Base-by-base conservation (phyloP, 2,888 invertebrate genomes). In the Stictocephala bisonia region DNA sequence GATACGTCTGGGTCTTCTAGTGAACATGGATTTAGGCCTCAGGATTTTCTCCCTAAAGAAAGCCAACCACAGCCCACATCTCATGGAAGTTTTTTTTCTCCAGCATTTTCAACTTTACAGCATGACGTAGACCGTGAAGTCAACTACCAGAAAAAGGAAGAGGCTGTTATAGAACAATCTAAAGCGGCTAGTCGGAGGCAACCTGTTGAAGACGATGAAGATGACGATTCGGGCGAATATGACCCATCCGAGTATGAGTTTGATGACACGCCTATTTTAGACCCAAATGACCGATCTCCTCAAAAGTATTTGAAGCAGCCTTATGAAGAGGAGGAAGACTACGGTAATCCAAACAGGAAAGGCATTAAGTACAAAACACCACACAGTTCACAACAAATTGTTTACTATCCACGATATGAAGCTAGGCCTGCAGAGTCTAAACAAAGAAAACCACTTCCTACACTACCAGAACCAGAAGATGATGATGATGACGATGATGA, bases 201-300 rank as follows among this genome's bases (percentile, higher is more conserved):
- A 26, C 64, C 50, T 48, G 35, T 31, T 6, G 67, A 72, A 48
- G 60, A 50, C 26, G 73, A 69, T 13, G 41, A 68, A 4, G 72
- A 66, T 13, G 72, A 72, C 13, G 76, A 73, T 20, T 48, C 56
- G 4, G 74, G 73, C 22, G 73, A 67, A 2, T 64, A 41, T 1
- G 66, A 31, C 53, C 18, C 29, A 18, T 13, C 35, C n/a, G 67
- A 53, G 9, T 60, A 41, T 7, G 58, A 70, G 13, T 35, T 50
- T 29, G 53, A 35, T n/a, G 50, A 51, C 22, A 51, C 24, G 1
- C 13, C 6, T 3, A 1, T 22, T n/a, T n/a, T n/a, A n/a, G n/a
- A n/a, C n/a, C n/a, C 20, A 13, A 35, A 71, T n/a, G 40, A 72
- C 15, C 27, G 71, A 11, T 31, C 48, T 11, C 35, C 27, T 22